Evolutionary conservation across 1,140 invertebrate species (phyloP), one percentile per base, ranked within the genome.

Genomic region (Drosophila subpulchrella): DNA sequence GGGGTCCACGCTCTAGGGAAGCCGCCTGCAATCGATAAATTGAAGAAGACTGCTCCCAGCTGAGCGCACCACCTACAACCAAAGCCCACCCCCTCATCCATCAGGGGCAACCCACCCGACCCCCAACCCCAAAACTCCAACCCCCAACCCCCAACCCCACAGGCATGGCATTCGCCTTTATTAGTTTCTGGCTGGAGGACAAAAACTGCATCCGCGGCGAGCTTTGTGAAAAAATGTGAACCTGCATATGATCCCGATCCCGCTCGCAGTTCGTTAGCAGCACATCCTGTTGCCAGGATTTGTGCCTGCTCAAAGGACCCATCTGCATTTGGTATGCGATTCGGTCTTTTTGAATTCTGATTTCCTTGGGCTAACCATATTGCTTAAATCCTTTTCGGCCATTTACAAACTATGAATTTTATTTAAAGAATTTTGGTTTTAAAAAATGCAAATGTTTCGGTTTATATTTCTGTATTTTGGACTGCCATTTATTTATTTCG

Each of bases 151-250:
- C 44, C 17, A 24, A 15, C 44, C 34, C 5, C 27, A 30, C 42
- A 10, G 17, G 27, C 30, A 17, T 38, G 39, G 30, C 67, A 71
- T 71, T 71, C 65, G 51, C 36, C 70, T 68, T 71, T 71, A 81
- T 81, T 85, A 84, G 77, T 74, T 77, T 77, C 65, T 54, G 62
- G 62, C 42, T 57, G 61, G 44, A 41, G 58, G 60, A 75, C 53
- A 59, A 81, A 80, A 84, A 82, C 58, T 84, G 81, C 81, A 84
- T 77, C 30, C 36, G 38, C 60, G 48, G 42, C 24, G 50, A 38
- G 57, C 66, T 82, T 88, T 78, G 70, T 82, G 75, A 73, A 88
- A 81, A 82, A 79, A 78, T 58, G 54, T 65, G 70, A 66, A 57
- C 47, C 60, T 54, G 56, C 62, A 24, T 24, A 17, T 32, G 73